phyloP scores from a whole-genome alignment of 2,113 vertebrate species.

The Antechinus flavipes region DNA sequence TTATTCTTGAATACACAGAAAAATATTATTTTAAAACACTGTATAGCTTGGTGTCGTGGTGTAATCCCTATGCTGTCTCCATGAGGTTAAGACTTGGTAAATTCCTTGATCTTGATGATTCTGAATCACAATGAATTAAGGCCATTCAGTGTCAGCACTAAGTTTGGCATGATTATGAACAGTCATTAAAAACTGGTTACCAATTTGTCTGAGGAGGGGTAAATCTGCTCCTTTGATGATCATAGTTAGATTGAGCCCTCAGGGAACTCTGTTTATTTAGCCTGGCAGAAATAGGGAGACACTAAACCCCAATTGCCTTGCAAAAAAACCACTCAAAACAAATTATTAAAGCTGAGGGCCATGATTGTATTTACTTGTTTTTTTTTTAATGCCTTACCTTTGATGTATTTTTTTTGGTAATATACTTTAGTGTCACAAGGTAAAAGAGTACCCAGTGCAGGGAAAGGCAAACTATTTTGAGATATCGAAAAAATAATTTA shows the following conservation, averaged over 20 bases:
- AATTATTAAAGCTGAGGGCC: not conserved
- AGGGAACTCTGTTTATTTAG: not conserved
- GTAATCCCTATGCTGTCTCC: not conserved
- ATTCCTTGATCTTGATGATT: not conserved
- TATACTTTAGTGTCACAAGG: not conserved
- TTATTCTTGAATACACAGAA: not conserved
- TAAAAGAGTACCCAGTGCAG: not conserved
- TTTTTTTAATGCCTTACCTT: not conserved
- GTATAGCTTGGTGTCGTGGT: not conserved
- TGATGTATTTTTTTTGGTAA: not conserved
- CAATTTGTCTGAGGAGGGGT: not conserved
- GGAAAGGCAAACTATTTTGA: not conserved
- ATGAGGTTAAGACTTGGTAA: not conserved
- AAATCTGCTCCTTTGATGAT: not conserved
- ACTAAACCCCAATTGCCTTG: no score
- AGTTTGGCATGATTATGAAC: not conserved
- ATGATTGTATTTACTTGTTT: not conserved
- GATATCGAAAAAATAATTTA: not conserved
- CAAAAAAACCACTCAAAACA: no score
- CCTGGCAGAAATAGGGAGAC: not conserved
- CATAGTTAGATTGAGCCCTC: not conserved
- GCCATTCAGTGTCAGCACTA: not conserved
- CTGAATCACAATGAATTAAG: not conserved
- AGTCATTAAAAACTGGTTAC: not conserved
- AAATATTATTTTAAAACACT: not conserved